phyloP scores from a whole-genome alignment of 2,797 vertebrate species.

The Anniella stebbinsi region DNA sequence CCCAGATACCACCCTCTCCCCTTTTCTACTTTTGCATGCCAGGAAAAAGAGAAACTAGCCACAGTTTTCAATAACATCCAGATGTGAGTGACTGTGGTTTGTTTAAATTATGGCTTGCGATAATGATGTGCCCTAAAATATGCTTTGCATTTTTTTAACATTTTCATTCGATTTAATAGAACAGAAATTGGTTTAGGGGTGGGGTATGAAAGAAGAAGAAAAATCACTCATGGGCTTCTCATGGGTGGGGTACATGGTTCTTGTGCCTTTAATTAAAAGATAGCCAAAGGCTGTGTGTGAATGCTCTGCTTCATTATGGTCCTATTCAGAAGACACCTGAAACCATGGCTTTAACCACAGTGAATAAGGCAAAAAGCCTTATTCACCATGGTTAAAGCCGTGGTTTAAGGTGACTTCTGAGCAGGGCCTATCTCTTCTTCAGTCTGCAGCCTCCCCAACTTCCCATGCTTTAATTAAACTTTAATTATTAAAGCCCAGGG shows the following conservation, averaged over 20 bases:
- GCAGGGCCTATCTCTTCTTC: not conserved
- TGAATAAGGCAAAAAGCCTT: no score
- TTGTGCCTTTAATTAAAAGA: not conserved
- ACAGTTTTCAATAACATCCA: not conserved
- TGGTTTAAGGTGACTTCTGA: no score
- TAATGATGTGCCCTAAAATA: not conserved
- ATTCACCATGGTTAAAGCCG: no score
- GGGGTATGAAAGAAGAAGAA: no score
- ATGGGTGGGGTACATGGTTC: not conserved
- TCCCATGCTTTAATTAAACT: not conserved
- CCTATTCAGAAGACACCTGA: no score
- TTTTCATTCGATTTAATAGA: slow-evolving; percentile 1
- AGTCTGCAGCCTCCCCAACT: no score
- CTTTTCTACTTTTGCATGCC: not conserved
- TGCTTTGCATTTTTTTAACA: not conserved
- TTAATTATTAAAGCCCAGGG: not conserved
- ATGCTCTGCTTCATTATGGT: no score
- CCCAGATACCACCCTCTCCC: not conserved
- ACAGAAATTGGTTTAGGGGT: not conserved
- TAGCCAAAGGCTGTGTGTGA: not conserved
- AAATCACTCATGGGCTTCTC: no score
- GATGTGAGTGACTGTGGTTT: not conserved
- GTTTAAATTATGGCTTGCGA: not conserved
- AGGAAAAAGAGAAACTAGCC: not conserved
- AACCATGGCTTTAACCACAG: no score